These are phyloP conservation scores for Mus spretus DNA, from an alignment of 2,797 vertebrate genomes.

Conservation along the genomic window DNA sequence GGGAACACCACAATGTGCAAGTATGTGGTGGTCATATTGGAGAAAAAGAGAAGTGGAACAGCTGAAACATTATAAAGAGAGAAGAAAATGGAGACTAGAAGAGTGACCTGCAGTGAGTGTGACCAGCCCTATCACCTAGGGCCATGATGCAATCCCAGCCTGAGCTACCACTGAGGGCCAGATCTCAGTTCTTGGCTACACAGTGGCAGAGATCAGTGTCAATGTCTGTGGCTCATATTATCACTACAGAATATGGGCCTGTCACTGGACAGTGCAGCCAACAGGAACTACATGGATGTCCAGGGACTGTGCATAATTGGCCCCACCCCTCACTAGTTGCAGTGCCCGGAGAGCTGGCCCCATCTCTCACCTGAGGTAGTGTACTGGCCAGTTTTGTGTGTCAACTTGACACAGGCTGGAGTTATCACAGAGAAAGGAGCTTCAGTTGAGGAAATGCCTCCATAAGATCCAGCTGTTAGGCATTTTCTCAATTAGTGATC, in stretches of 20 bases:
- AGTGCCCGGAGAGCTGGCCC: not conserved
- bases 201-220: not conserved
- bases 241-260: not conserved
- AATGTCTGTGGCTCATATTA: not conserved
- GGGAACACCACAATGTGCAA: not conserved
- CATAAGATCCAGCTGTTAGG: too few relatives aligned
- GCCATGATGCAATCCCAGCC: not conserved
- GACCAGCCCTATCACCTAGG: too few relatives aligned
- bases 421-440: too few relatives aligned
- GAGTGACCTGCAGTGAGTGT: not conserved
- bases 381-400: too few relatives aligned
- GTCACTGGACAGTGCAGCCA: not conserved
- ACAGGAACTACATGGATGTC: not conserved
- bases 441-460: too few relatives aligned
- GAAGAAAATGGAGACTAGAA: not conserved
- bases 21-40: not conserved
- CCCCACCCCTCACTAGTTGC: not conserved
- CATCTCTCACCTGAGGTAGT: not conserved
- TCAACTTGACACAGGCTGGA: too few relatives aligned
- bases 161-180: not conserved
- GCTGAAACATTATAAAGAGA: not conserved
- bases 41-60: not conserved
- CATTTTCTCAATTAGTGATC: too few relatives aligned
- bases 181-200: not conserved
- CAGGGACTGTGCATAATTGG: not conserved